These are phyloP conservation scores for Chalcosyrphus nemorum DNA, from an alignment of 2,888 invertebrate species.

Conservation along the genomic window DNA sequence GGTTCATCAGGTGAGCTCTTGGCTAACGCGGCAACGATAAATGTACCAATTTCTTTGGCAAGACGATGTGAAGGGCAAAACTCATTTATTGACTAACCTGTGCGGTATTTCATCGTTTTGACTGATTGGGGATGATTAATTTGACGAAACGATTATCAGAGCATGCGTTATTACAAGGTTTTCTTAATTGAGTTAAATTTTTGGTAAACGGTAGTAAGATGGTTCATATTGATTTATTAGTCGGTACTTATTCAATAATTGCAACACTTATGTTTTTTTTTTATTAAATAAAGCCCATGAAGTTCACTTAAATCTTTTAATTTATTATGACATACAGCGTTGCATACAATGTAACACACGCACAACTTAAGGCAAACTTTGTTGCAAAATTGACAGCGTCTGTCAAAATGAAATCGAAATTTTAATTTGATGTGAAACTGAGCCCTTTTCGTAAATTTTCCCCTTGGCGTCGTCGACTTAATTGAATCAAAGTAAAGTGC, in stretches of 20 bases:
- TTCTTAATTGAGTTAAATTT: conserved; percentile 54
- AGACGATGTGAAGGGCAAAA: conserved; percentile 14
- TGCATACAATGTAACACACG: no score
- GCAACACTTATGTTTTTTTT: no score
- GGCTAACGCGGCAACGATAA: background rate
- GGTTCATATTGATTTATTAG: conserved; percentile 31
- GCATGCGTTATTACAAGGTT: conserved; percentile 25
- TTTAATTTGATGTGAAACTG: no score
- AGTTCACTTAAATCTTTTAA: no score
- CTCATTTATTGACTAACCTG: conserved; percentile 37
- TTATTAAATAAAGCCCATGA: no score
- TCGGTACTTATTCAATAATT: conserved; percentile 23
- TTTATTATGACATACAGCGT: no score
- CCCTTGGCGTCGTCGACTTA: no score
- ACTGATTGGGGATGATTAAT: conserved; percentile 58
- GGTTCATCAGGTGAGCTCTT: conserved; percentile 6
- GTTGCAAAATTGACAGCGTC: no score
- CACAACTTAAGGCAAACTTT: no score
- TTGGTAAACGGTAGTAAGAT: conserved; percentile 45
- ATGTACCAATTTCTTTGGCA: conserved; percentile 10
- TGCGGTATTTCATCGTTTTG: conserved; percentile 35
- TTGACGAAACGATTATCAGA: conserved; percentile 48
- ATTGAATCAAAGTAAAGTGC: no score
- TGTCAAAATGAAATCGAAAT: no score
- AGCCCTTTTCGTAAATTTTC: no score